A percentile compares a stretch with the other conserved stretches of the same genome.
Conservation (phyloP, 2,797 vertebrate genomes). For the Geotrypetes seraphini region DNA sequence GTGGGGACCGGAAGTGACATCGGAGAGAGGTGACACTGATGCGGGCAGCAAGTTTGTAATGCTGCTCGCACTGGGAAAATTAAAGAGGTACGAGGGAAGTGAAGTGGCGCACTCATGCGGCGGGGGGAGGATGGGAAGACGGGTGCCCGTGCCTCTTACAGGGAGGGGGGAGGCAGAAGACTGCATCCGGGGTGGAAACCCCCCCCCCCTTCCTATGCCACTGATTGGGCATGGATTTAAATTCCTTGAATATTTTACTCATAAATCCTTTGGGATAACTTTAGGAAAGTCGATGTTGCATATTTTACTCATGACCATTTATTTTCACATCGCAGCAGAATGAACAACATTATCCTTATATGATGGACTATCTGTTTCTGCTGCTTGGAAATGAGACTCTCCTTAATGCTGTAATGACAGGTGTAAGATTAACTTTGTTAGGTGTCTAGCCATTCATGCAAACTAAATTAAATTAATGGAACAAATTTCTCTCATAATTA, state of each 20-base stretch:
- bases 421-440: conserved; percentile 97
- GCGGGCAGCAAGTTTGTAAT: too few species aligned
- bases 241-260: conserved; percentile 18
- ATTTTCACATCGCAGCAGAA: conserved; percentile 51
- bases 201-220: too few species aligned
- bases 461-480: conserved; percentile 98
- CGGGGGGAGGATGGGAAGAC: too few species aligned
- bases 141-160: too few species aligned
- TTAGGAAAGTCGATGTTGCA: conserved; percentile 32
- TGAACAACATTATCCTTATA: conserved; percentile 51
- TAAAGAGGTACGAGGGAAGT: too few species aligned
- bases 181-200: too few species aligned
- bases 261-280: conserved; percentile 35
- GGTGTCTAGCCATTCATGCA: conserved; percentile 80
- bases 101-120: too few species aligned
- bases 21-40: too few species aligned
- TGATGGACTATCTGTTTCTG: conserved; percentile 31
- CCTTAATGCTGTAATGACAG: conserved; percentile 77
- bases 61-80: too few species aligned
- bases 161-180: too few species aligned
- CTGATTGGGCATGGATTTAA: conserved; percentile 11
- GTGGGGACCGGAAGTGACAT: too few species aligned
- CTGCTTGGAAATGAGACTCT: conserved; percentile 50
- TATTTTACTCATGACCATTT: conserved; percentile 50
- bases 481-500: conserved; percentile 91